A percentile compares a stretch with the other conserved stretches of the same genome.
Evolutionary conservation across 2,113 vertebrate genomes (phyloP).

Genomic region (Vidua chalybeata): DNA sequence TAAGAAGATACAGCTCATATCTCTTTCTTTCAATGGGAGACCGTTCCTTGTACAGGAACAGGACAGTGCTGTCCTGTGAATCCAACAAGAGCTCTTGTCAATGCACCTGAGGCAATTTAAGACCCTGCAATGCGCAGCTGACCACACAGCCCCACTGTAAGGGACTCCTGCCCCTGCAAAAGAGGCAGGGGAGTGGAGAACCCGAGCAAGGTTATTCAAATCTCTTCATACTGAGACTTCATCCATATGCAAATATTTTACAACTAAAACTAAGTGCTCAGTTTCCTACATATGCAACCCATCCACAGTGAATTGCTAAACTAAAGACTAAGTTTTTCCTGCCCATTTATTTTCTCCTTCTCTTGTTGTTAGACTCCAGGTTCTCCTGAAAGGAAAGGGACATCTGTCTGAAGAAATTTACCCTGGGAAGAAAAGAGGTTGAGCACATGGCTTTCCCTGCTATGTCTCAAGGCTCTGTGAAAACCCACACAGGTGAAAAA

Average conservation of each 20-base stretch:
- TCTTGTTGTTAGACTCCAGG: neutral
- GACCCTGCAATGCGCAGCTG: neutral
- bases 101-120: neutral
- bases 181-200: neutral
- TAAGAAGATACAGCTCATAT: neutral
- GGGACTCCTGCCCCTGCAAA: neutral
- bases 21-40: neutral
- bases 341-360: conserved; percentile 30
- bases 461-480: neutral
- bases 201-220: neutral
- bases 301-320: neutral
- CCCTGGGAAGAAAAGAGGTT: conserved; percentile 9
- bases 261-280: neutral
- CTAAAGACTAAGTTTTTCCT: conserved; percentile 16
- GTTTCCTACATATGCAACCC: conserved; percentile 10
- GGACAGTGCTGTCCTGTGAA: neutral
- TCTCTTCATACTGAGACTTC: neutral
- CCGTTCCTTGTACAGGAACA: neutral
- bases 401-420: conserved; percentile 50
- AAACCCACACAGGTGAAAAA: conserved; percentile 59
- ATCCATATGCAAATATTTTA: conserved; percentile 22
- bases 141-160: neutral
- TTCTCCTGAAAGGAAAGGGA: conserved; percentile 24
- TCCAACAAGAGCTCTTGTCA: neutral
- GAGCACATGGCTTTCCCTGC: conserved; percentile 50